phyloP scores from a whole-genome alignment of 2,888 invertebrate species.

The Beris chalybata region DNA sequence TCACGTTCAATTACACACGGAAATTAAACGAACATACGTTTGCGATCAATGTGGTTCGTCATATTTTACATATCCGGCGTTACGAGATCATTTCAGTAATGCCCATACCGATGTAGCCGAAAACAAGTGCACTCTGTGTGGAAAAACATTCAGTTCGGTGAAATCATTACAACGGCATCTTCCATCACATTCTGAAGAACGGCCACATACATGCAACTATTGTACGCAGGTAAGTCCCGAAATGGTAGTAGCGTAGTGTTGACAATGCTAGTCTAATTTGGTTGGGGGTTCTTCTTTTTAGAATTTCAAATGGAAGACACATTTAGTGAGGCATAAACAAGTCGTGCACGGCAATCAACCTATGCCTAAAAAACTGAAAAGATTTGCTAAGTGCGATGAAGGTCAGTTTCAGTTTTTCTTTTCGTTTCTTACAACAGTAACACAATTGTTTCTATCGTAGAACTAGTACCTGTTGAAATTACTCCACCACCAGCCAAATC shows the following conservation, averaged over 20 bases:
- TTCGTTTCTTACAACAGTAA: neutral
- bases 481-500: constrained; percentile 54
- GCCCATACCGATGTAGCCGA: constrained; percentile 54
- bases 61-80: constrained; percentile 55
- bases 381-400: constrained; percentile 53
- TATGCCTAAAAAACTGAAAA: constrained; percentile 52
- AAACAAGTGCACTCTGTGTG: constrained; percentile 54
- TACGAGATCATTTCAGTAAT: constrained; percentile 55
- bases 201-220: constrained; percentile 54
- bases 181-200: constrained; percentile 56
- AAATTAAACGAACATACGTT: constrained; percentile 55
- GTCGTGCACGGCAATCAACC: constrained; percentile 53
- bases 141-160: constrained; percentile 53
- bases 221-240: constrained; percentile 52
- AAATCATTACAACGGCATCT: constrained; percentile 54
- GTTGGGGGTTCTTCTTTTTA: constrained; percentile 34
- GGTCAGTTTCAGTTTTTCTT: constrained; percentile 43
- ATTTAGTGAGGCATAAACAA: constrained; percentile 56
- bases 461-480: constrained; percentile 52
- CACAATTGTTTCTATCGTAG: constrained; percentile 36
- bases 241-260: neutral
- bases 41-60: constrained; percentile 56
- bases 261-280: neutral
- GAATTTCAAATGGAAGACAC: constrained; percentile 57
- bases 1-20: constrained; percentile 55